Evolutionary conservation across 2,888 invertebrate species (phyloP).

Genomic region (Alviniconcha strummeri): DNA sequence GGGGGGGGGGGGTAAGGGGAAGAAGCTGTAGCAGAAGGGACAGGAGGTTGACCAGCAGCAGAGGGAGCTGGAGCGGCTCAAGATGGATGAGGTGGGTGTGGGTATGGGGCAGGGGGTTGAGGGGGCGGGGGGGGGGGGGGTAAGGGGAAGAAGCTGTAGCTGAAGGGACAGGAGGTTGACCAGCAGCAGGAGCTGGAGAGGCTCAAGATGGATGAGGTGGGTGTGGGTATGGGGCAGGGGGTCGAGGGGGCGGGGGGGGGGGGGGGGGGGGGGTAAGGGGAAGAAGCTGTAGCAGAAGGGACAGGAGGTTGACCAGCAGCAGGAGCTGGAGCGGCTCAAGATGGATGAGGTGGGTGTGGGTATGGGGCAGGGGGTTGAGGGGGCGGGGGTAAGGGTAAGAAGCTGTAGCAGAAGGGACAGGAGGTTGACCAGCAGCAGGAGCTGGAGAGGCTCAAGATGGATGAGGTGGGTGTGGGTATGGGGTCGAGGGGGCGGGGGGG

Average conservation of each 20-base stretch:
- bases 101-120: no score
- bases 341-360: constrained; percentile 69
- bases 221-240: no score
- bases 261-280: no score
- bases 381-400: no score
- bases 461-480: neutral
- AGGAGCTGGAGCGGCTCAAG: constrained; percentile 62
- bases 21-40: constrained; percentile 55
- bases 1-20: constrained; percentile 59
- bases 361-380: no score
- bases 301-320: constrained; percentile 63
- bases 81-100: constrained; percentile 61
- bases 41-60: constrained; percentile 58
- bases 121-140: no score
- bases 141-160: constrained; percentile 52
- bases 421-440: no score
- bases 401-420: no score
- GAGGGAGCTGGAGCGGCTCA: constrained; percentile 61
- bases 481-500: constrained; percentile 65
- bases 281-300: constrained; percentile 52
- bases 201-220: constrained; percentile 48
- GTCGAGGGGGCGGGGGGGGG: no score
- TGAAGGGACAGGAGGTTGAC: constrained; percentile 34
- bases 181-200: constrained; percentile 6
- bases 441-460: no score